Base-by-base conservation (phyloP, 1,140 invertebrate genomes). In the Aradophagus sp. region DNA sequence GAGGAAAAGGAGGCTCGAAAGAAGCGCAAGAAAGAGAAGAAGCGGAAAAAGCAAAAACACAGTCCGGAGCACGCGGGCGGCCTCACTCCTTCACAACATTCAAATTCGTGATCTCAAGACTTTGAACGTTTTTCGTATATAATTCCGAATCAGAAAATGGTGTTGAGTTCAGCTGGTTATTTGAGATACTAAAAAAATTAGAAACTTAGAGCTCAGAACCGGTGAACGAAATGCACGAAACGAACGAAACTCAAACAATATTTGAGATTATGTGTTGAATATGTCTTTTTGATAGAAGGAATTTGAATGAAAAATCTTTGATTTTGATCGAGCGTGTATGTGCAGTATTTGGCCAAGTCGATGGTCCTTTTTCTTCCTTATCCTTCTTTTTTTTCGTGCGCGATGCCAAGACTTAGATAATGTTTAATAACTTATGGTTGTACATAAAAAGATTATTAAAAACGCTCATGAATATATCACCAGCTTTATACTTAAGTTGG, bases 21-120 rank as follows among this genome's bases (percentile, higher is more conserved):
- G 84, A 97, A 97, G 76, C 89, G 95, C 74, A 97, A 97, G 89
- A 97, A 97, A 86, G 95, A 97, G 77, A 96, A 97, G 82, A 97
- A 97, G 77, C 89, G 95, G 55, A 96, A 97, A 89, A 96, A 95
- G 83, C 94, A 96, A 77, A 95, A 95, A 77, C 95, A 97, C 78
- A 96, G 94, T 79, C 94, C 95, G 0, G 95, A 97, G 78, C 93
- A 95, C 74, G 89, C 91, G 2, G 88, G 88, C 34, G 90, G 89
- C 15, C 83, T 92, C 35, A 92, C 91, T 29, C 91, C 91, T 1
- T 91, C 87, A 69, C 91, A 92, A 77, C 92, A 93, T 79, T 89
- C 90, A 34, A 88, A 85, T 71, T 86, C 86, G 79, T 88, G 86
- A 88, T 86, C 80, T 75, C 55, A 62, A 62, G 47, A 36, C 17